Evolutionary conservation across 2,888 invertebrate species (phyloP).

Genomic region (Heliconius ethilla): DNA sequence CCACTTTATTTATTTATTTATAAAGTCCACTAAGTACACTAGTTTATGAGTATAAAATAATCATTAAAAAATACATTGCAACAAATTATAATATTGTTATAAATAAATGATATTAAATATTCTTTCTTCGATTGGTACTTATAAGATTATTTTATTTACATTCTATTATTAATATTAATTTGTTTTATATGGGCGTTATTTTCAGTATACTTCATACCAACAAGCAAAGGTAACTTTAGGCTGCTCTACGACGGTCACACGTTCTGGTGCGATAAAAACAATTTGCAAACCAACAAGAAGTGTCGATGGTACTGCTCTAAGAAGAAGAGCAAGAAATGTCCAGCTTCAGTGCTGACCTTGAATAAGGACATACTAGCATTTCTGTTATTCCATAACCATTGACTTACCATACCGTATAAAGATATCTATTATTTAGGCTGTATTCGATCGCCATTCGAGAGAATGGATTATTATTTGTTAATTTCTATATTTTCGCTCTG

Average conservation of each 20-base stretch:
- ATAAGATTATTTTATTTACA: no score
- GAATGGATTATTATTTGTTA: no score
- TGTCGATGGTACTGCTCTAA: conserved; percentile 55
- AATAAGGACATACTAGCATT: neutral
- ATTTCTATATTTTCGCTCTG: no score
- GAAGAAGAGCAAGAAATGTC: conserved; percentile 50
- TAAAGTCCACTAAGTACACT: no score
- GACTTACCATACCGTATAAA: neutral
- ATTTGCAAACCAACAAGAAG: conserved; percentile 31
- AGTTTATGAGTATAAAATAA: no score
- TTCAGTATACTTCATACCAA: conserved; percentile 47
- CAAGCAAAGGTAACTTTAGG: conserved; percentile 46
- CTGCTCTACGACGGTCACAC: conserved; percentile 45
- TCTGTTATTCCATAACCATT: conserved; percentile 1
- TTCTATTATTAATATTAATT: no score
- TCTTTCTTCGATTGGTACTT: no score
- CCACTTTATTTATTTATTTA: no score
- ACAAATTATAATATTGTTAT: no score
- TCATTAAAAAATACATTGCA: no score
- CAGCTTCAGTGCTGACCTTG: conserved; percentile 41
- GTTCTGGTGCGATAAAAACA: conserved; percentile 48
- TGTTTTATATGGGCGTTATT: neutral
- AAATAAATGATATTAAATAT: no score
- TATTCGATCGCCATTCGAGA: no score
- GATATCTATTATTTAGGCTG: neutral